A percentile compares a stretch with the other conserved stretches of the same genome.
phyloP scores from a whole-genome alignment of 92 coral and sea anemone genomes.

The Palythoa heliodiscus region DNA sequence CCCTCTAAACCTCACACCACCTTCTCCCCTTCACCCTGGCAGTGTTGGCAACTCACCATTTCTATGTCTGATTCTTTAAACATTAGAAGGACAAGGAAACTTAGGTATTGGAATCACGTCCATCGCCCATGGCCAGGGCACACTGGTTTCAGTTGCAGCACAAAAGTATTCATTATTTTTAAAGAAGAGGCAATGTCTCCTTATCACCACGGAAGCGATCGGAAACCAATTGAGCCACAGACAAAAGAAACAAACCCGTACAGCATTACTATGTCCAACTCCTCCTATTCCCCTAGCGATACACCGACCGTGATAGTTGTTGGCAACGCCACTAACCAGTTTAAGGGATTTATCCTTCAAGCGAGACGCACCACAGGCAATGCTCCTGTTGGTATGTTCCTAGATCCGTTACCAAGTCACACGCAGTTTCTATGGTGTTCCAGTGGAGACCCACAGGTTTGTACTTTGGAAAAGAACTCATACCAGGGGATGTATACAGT shows the following conservation, averaged over 20 bases:
- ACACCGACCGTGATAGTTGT: conserved; percentile 55
- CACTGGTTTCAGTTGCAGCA: no score
- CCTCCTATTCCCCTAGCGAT: conserved; percentile 52
- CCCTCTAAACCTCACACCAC: background rate
- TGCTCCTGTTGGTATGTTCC: conserved; percentile 60
- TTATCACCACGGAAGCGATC: background rate
- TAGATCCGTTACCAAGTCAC: conserved; percentile 3
- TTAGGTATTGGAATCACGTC: no score
- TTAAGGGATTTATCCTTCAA: conserved; percentile 62
- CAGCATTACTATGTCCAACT: conserved; percentile 50
- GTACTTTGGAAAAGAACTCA: background rate
- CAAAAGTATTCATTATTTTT: no score
- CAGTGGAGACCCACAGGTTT: conserved; percentile 61
- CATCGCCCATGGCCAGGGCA: no score
- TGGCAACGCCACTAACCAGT: conserved; percentile 37
- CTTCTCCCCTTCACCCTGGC: background rate
- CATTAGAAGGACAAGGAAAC: no score
- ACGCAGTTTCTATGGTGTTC: conserved; percentile 53
- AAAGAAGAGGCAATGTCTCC: conserved; percentile 55
- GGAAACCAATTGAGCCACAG: conserved; percentile 11
- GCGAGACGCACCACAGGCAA: conserved; percentile 49
- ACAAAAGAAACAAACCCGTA: conserved; percentile 39
- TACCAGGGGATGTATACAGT: background rate
- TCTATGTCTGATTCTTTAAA: no score
- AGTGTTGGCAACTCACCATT: no score